Percentiles rank a stretch among this genome's conserved stretches.
Evolutionary conservation across 2,888 invertebrate genomes (phyloP).

Genomic region (Metopia argyrocephala): DNA sequence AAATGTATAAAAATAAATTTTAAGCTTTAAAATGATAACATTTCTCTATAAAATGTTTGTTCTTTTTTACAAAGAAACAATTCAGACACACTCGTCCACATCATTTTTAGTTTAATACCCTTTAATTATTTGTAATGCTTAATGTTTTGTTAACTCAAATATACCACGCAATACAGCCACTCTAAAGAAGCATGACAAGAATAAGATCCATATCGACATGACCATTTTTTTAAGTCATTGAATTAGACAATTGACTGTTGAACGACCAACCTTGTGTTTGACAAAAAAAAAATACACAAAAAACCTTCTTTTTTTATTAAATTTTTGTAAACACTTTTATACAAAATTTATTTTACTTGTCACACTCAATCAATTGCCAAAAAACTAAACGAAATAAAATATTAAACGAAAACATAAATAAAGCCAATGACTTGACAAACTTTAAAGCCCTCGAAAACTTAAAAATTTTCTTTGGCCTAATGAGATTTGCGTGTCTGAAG

Average conservation of each 20-base stretch:
- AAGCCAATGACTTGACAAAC: slow-evolving; percentile 46
- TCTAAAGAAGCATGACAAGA: background rate
- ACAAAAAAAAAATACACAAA: background rate
- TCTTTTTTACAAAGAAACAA: too few species aligned
- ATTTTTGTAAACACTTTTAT: background rate
- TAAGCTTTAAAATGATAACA: too few species aligned
- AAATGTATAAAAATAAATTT: too few species aligned
- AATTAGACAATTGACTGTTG: background rate
- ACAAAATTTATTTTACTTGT: slow-evolving; percentile 4
- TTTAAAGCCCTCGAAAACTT: background rate
- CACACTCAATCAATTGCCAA: slow-evolving; percentile 14
- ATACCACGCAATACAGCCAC: slow-evolving; percentile 4
- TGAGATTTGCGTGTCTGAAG: slow-evolving; percentile 29
- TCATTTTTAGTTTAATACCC: too few species aligned
- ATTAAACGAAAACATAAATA: too few species aligned
- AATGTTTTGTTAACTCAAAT: slow-evolving; percentile 22
- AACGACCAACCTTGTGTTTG: slow-evolving; percentile 10
- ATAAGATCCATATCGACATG: too few species aligned
- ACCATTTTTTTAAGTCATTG: too few species aligned
- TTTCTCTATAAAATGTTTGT: too few species aligned
- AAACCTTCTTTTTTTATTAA: background rate
- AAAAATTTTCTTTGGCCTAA: slow-evolving; percentile 13
- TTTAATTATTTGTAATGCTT: too few species aligned
- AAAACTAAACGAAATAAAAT: background rate
- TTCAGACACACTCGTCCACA: too few species aligned